Percentiles rank a stretch among this genome's conserved stretches.
Conservation (phyloP, 2,888 invertebrate species). For the Blastobasis adustella region DNA sequence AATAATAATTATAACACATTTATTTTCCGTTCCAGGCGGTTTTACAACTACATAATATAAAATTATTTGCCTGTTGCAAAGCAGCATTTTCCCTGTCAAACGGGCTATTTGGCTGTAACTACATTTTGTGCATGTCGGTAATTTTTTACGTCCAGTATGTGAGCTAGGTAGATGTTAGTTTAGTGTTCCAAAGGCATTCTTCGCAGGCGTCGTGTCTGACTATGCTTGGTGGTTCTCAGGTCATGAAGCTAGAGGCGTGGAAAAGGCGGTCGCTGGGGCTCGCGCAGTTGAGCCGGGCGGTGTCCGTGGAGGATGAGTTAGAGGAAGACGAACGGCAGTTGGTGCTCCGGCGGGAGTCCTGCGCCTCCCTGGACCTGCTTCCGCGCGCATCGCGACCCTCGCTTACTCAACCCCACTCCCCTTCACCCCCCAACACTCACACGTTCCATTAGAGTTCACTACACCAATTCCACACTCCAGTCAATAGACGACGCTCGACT, state of each 20-base stretch:
- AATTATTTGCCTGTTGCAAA: no score
- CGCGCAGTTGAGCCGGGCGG: constrained; percentile 43
- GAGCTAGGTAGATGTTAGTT: no score
- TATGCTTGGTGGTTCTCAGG: constrained; percentile 45
- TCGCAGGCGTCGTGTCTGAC: no score
- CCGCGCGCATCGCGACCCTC: constrained; percentile 29
- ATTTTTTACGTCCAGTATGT: no score
- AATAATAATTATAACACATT: no score
- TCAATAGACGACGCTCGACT: neutral
- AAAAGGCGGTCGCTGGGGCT: constrained; percentile 74
- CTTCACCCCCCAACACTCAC: neutral
- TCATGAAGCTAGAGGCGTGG: constrained; percentile 84
- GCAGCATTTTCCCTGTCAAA: no score
- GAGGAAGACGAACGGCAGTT: constrained; percentile 60
- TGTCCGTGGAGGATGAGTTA: constrained; percentile 55
- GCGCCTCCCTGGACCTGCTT: constrained; percentile 47
- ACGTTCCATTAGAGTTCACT: neutral
- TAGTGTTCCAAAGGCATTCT: no score
- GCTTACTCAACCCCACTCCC: constrained; percentile 31
- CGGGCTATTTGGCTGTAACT: no score
- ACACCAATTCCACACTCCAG: neutral
- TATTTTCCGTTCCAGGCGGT: no score
- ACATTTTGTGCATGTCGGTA: no score
- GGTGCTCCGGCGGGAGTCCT: constrained; percentile 51
- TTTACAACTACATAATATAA: no score